A percentile compares a stretch with the other conserved stretches of the same genome.
Evolutionary conservation across 2,888 invertebrate species (phyloP).

Genomic region (Leptinotarsa juncta): DNA sequence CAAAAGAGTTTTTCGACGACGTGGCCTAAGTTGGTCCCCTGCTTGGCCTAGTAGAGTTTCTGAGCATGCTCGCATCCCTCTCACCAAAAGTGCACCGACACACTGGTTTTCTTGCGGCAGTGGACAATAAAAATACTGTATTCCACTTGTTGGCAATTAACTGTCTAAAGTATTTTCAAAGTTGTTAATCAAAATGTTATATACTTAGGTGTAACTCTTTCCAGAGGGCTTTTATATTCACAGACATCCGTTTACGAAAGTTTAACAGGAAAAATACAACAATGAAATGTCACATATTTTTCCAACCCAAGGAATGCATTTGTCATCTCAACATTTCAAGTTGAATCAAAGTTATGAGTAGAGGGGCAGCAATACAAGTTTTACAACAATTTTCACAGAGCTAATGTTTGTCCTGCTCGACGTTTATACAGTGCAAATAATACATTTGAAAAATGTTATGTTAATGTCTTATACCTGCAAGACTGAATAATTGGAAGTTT

Average conservation of each 20-base stretch:
- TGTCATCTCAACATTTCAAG: too few species aligned
- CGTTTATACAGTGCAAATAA: too few species aligned
- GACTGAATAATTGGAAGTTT: too few species aligned
- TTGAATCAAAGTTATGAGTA: too few species aligned
- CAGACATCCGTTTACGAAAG: background rate
- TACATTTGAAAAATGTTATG: too few species aligned
- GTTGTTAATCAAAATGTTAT: conserved; percentile 66
- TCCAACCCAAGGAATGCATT: too few species aligned
- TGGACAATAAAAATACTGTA: conserved; percentile 62
- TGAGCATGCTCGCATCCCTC: conserved; percentile 53
- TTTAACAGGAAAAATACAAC: too few species aligned
- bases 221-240: conserved; percentile 36
- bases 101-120: conserved; percentile 62
- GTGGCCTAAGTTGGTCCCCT: conserved; percentile 50
- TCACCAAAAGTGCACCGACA: conserved; percentile 56
- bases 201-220: conserved; percentile 54
- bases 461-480: too few species aligned
- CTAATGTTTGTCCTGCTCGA: too few species aligned
- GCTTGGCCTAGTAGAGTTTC: conserved; percentile 54
- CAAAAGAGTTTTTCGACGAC: conserved; percentile 24
- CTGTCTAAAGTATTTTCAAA: conserved; percentile 63
- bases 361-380: too few species aligned
- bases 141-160: conserved; percentile 64
- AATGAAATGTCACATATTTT: too few species aligned
- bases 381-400: too few species aligned